Percentiles rank a stretch among this genome's conserved stretches.
These are phyloP conservation scores for Cylloceria caligata DNA, from an alignment of 2,888 invertebrate species.

Conservation along the genomic window DNA sequence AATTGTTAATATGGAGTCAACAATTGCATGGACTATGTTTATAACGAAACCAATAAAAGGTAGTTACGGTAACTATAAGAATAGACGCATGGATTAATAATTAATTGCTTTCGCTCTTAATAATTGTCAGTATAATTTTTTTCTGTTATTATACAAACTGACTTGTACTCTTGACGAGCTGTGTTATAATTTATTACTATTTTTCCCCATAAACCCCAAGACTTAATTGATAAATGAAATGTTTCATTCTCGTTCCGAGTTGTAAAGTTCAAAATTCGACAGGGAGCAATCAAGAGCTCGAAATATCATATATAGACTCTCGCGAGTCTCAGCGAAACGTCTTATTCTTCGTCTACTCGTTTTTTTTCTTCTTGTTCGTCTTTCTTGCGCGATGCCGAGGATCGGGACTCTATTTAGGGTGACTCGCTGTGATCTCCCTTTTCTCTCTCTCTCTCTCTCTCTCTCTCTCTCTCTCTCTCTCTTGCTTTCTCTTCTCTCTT, in stretches of 20 bases:
- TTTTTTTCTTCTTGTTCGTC: slow-evolving; percentile 14
- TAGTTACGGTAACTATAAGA: no score
- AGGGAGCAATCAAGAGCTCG: slow-evolving; percentile 47
- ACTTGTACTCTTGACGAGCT: neutral
- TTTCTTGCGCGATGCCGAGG: slow-evolving; percentile 63
- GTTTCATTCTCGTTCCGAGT: neutral
- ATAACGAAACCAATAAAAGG: no score
- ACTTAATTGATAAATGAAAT: neutral
- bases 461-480: slow-evolving; percentile 52
- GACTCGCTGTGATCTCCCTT: slow-evolving; percentile 66
- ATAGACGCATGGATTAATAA: no score
- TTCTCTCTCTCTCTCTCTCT: slow-evolving; percentile 49
- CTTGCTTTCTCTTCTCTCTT: slow-evolving; percentile 51
- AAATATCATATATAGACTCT: slow-evolving; percentile 42
- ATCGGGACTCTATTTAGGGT: slow-evolving; percentile 78
- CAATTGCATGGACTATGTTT: no score
- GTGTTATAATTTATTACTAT: neutral
- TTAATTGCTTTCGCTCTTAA: no score
- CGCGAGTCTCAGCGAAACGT: slow-evolving; percentile 57
- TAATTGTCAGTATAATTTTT: no score
- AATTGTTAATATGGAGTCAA: no score
- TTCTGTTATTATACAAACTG: neutral
- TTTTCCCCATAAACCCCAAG: neutral
- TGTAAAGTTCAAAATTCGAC: slow-evolving; percentile 9
- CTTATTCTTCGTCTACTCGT: slow-evolving; percentile 55